Conservation (phyloP, 2,888 invertebrate genomes). For the Chesias legatella region DNA sequence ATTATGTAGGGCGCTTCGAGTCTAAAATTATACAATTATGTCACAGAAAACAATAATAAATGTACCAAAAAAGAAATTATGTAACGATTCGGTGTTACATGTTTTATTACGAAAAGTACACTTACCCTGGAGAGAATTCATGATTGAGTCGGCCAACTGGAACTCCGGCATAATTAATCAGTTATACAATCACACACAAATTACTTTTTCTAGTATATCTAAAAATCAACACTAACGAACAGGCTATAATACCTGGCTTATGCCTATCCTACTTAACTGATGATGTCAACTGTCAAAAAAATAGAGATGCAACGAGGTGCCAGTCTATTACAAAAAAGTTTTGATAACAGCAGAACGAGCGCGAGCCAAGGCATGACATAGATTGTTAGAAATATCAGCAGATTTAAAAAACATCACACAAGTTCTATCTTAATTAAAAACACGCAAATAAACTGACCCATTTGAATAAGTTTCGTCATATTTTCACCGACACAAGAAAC, state of each 20-base stretch:
- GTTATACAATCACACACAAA: slow-evolving; percentile 5
- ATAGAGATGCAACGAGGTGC: too few species aligned
- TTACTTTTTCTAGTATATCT: too few species aligned
- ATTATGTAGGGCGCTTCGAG: slow-evolving; percentile 51
- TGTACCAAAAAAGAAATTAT: slow-evolving; percentile 66
- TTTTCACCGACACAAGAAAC: slow-evolving; percentile 71
- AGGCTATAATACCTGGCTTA: too few species aligned
- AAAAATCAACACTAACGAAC: too few species aligned
- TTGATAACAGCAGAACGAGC: too few species aligned
- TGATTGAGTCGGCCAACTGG: slow-evolving; percentile 58
- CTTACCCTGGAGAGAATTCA: slow-evolving; percentile 63
- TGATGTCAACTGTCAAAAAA: too few species aligned
- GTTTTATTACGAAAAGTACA: slow-evolving; percentile 17
- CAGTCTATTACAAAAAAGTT: too few species aligned
- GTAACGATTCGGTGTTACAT: slow-evolving; percentile 44
- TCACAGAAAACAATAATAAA: slow-evolving; percentile 56
- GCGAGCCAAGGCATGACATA: too few species aligned
- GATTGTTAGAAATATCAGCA: too few species aligned
- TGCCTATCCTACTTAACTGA: too few species aligned
- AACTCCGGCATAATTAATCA: slow-evolving; percentile 58
- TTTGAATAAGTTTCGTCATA: slow-evolving; percentile 65
- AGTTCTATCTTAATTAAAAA: neutral
- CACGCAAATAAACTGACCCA: slow-evolving; percentile 46
- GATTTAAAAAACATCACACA: too few species aligned
- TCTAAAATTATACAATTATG: slow-evolving; percentile 74